Evolutionary conservation across 1,140 invertebrate genomes (phyloP), one percentile per base, ranked within the genome.

Genomic region (Scaptomyza hsui): DNA sequence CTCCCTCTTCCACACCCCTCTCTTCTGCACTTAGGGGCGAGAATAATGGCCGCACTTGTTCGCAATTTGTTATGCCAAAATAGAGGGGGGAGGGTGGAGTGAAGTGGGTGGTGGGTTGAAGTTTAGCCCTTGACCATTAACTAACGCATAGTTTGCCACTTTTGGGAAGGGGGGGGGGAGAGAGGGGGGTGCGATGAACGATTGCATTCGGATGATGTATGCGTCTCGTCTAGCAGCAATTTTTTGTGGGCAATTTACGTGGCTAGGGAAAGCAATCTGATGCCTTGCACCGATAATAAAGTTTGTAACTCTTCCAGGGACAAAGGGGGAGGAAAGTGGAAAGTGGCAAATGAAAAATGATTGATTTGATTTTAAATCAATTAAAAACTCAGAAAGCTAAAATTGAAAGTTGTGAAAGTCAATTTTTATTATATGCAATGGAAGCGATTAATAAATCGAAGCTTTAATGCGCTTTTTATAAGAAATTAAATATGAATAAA

Each of bases 21-120:
- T 15, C 29, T 39, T 13, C 29, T 41, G 21, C 49, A 63, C 47
- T 55, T 53, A 21, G 37, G 41, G 41, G 48, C 61, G 59, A 80
- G 77, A 80, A 68, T 75, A 80, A 80, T 80, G 62, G 72, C 18
- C 13, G 67, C 61, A 80, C 77, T 80, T 80, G 72, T 52, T 75
- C 47, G 39, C 72, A 55, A 79, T 79, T 79, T 72, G 45, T 80
- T 71, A 67, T 71, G 32, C 55, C 15, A 19, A 12, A 15, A 12
- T 1, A 19, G 19, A 3, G 24, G 26, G 41, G 24, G 24, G 32
- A 3, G 9, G 12, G 1, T 10, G 15, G n/a, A 32, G 26, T 13
- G 47, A 16, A n/a, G 13, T 13, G 39, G 1, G 19, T 4, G 26
- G 0, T 10, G 16, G 35, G n/a, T 19, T 4, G 29, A 5, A 49